These are phyloP conservation scores for Aphidius ervi DNA, from an alignment of 1,140 invertebrate species.

Conservation along the genomic window DNA sequence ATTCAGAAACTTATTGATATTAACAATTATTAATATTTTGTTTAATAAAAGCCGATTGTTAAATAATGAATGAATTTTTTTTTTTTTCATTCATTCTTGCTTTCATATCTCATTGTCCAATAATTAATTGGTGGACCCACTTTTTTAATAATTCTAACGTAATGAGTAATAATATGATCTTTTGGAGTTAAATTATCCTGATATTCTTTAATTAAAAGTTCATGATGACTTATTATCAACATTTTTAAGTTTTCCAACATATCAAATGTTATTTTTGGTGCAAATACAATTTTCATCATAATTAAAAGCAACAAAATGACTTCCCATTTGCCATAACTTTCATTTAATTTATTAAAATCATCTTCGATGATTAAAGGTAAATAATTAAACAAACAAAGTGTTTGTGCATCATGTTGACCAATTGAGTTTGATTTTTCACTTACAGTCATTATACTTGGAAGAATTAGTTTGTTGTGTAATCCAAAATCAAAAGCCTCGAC, in stretches of 20 bases:
- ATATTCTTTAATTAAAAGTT: background rate
- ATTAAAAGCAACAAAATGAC: constrained; percentile 17
- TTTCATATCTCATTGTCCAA: too few species aligned
- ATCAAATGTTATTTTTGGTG: constrained; percentile 19
- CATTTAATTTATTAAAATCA: background rate
- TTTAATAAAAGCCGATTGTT: too few species aligned
- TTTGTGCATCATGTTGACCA: constrained; percentile 18
- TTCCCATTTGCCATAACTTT: constrained; percentile 9
- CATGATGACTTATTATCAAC: constrained; percentile 23
- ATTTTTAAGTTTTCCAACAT: constrained; percentile 21
- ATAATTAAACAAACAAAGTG: constrained; percentile 17
- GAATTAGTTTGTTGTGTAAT: constrained; percentile 19
- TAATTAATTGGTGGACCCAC: too few species aligned
- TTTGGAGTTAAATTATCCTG: too few species aligned
- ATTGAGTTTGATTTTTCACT: constrained; percentile 13
- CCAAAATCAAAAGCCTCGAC: constrained; percentile 26
- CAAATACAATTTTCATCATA: constrained; percentile 21
- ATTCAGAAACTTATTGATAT: too few species aligned
- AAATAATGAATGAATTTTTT: too few species aligned
- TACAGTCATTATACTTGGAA: constrained; percentile 20
- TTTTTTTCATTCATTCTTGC: too few species aligned
- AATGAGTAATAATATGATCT: too few species aligned
- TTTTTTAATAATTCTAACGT: too few species aligned
- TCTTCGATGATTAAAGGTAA: constrained; percentile 26
- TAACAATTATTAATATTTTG: too few species aligned